A percentile compares a stretch with the other conserved stretches of the same genome.
Evolutionary conservation across 2,113 vertebrate genomes (phyloP).

Genomic region (Oncorhynchus nerka): DNA sequence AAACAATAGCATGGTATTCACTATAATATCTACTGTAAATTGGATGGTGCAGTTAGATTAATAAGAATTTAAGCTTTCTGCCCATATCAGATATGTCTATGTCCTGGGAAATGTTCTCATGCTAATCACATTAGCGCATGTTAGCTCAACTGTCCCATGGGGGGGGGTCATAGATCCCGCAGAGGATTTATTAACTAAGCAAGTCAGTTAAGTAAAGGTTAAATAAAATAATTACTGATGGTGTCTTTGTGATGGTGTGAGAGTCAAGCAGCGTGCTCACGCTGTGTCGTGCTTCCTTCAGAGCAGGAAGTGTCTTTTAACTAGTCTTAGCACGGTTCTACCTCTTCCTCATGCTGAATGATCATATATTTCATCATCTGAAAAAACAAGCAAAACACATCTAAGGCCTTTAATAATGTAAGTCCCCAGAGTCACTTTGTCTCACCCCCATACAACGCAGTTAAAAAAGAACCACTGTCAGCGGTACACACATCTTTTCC

Average conservation of each 20-base stretch:
- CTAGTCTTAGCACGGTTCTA: conserved; percentile 22
- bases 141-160: too few relatives aligned
- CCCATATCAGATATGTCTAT: too few relatives aligned
- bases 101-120: too few relatives aligned
- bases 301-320: background rate
- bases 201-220: too few relatives aligned
- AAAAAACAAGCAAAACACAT: conserved; percentile 76
- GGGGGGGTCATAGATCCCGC: too few relatives aligned
- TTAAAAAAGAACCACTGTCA: conserved; percentile 54
- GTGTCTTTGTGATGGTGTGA: conserved; percentile 61
- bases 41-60: too few relatives aligned
- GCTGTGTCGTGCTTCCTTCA: background rate
- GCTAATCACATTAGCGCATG: too few relatives aligned
- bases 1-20: too few relatives aligned
- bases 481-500: conserved; percentile 38
- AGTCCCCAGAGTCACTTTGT: conserved; percentile 57
- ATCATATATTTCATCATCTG: conserved; percentile 65
- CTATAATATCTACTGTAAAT: too few relatives aligned
- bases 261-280: conserved; percentile 55
- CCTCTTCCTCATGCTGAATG: conserved; percentile 46
- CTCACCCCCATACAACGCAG: conserved; percentile 53
- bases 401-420: conserved; percentile 74
- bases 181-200: too few relatives aligned
- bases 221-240: conserved; percentile 26
- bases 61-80: too few relatives aligned